Conservation (phyloP, 1,140 invertebrate genomes). For the Arion vulgaris region DNA sequence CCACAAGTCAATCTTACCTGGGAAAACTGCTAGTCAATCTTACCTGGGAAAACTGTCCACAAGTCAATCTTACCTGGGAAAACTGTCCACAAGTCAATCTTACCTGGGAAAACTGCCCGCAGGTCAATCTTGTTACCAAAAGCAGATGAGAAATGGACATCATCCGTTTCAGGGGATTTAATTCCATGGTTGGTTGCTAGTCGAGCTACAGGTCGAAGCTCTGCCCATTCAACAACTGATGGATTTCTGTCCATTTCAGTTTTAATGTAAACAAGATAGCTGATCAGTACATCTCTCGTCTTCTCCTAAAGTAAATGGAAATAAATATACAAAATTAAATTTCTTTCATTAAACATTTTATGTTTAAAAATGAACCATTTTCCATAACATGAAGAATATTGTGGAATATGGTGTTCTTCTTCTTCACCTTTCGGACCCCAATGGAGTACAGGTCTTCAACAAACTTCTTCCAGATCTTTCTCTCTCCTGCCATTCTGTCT, state of each 20-base stretch:
- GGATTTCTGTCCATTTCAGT: constrained; percentile 52
- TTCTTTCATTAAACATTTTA: not conserved
- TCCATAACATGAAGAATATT: too few species aligned
- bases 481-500: too few species aligned
- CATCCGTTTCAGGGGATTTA: constrained; percentile 47
- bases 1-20: too few species aligned
- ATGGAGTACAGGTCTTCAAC: too few species aligned
- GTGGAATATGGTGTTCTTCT: too few species aligned
- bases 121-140: constrained; percentile 62
- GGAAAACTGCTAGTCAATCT: too few species aligned
- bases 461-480: too few species aligned
- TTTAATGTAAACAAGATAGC: constrained; percentile 66
- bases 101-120: constrained; percentile 55
- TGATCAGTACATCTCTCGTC: constrained; percentile 54
- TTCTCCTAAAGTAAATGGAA: constrained; percentile 51
- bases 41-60: too few species aligned
- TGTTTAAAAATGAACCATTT: not conserved
- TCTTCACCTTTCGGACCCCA: too few species aligned
- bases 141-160: constrained; percentile 61
- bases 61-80: too few species aligned
- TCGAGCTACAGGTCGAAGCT: constrained; percentile 48
- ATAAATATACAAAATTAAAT: not conserved
- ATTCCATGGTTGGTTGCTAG: constrained; percentile 64
- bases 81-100: too few species aligned
- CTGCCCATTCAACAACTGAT: constrained; percentile 55